Conservation (phyloP, 2,888 invertebrate species). For the Eupeodes latifasciatus region DNA sequence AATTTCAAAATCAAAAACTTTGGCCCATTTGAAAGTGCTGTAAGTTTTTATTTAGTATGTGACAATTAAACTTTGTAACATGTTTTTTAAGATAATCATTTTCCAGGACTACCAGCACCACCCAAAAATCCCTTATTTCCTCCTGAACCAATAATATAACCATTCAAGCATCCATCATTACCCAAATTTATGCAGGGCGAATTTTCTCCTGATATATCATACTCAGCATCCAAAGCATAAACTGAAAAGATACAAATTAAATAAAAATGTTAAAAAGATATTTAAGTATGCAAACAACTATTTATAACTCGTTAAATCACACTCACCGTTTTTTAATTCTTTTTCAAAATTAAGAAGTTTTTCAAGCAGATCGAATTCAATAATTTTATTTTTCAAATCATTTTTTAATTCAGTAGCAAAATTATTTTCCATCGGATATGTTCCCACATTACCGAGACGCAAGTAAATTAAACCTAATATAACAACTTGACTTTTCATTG, state of each 20-base stretch:
- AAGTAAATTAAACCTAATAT: slow-evolving; percentile 46
- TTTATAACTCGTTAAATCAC: background rate
- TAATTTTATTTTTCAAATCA: slow-evolving; percentile 47
- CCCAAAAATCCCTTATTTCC: slow-evolving; percentile 84
- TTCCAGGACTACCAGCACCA: slow-evolving; percentile 85
- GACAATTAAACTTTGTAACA: background rate
- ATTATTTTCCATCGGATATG: slow-evolving; percentile 52
- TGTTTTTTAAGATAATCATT: slow-evolving; percentile 79
- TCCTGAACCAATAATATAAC: slow-evolving; percentile 85
- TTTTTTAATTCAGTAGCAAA: slow-evolving; percentile 26
- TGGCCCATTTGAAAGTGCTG: background rate
- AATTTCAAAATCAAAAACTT: background rate
- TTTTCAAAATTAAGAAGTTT: slow-evolving; percentile 18
- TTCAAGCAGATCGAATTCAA: slow-evolving; percentile 11
- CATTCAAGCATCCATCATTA: slow-evolving; percentile 86
- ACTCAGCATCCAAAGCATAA: slow-evolving; percentile 6
- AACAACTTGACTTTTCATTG: slow-evolving; percentile 45
- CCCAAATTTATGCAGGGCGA: slow-evolving; percentile 83
- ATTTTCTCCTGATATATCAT: slow-evolving; percentile 34
- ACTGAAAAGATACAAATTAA: background rate
- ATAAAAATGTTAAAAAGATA: background rate
- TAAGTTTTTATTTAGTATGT: background rate
- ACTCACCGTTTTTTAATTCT: slow-evolving; percentile 40
- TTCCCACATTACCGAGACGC: slow-evolving; percentile 14
- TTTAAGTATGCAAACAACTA: background rate